A percentile compares a stretch with the other conserved stretches of the same genome.
These are phyloP conservation scores for Zaprionus tsacasi DNA, from an alignment of 1,140 invertebrate species.

Conservation along the genomic window DNA sequence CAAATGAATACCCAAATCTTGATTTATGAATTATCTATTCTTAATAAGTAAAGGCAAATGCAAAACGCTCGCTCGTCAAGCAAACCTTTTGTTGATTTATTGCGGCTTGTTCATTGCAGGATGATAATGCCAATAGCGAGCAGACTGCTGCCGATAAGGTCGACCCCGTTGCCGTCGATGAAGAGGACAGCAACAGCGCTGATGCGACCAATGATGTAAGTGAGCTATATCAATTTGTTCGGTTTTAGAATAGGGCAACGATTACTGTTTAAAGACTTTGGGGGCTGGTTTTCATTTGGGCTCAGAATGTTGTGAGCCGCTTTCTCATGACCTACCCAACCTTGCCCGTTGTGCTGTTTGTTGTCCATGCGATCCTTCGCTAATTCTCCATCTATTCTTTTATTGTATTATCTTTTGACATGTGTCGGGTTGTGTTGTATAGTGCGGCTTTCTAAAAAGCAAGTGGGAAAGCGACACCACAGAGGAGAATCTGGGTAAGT, in stretches of 20 bases:
- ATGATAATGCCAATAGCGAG: slow-evolving; percentile 56
- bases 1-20: slow-evolving; percentile 1
- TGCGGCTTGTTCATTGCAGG: slow-evolving; percentile 69
- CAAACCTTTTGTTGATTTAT: slow-evolving; percentile 63
- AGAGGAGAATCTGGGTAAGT: slow-evolving; percentile 79
- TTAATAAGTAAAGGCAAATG: slow-evolving; percentile 54
- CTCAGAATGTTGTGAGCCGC: background rate
- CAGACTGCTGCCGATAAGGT: slow-evolving; percentile 5
- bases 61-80: slow-evolving; percentile 32
- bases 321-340: background rate
- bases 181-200: slow-evolving; percentile 65
- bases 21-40: slow-evolving; percentile 11
- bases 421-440: slow-evolving; percentile 41
- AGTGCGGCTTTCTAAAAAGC: slow-evolving; percentile 82
- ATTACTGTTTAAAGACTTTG: background rate
- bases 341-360: background rate
- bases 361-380: slow-evolving; percentile 12
- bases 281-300: background rate
- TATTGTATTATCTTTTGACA: slow-evolving; percentile 30
- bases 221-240: background rate
- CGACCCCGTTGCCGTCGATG: slow-evolving; percentile 14
- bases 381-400: slow-evolving; percentile 28
- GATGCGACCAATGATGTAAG: slow-evolving; percentile 67
- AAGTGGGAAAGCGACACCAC: slow-evolving; percentile 82
- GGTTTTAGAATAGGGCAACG: background rate